phyloP scores from a whole-genome alignment of 2,113 vertebrate genomes.

The Oryzias woworae region DNA sequence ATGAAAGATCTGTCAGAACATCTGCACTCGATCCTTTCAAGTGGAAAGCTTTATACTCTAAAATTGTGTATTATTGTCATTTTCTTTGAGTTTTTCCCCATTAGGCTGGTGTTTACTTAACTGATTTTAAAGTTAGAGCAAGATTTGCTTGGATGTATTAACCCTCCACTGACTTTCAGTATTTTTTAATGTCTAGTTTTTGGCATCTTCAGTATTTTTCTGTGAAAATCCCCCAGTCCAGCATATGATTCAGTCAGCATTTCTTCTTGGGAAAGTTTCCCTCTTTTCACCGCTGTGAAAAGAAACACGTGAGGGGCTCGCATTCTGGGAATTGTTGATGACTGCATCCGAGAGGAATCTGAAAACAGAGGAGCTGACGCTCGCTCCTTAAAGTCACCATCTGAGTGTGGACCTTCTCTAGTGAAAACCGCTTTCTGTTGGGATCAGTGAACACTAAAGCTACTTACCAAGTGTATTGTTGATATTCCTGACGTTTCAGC shows the following conservation, averaged over 20 bases:
- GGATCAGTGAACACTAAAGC: not conserved
- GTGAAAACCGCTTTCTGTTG: not conserved
- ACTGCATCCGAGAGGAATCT: slow-evolving; percentile 49
- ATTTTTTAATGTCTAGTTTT: too few species aligned
- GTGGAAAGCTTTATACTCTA: not conserved
- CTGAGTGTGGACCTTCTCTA: slow-evolving; percentile 8
- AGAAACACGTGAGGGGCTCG: slow-evolving; percentile 36
- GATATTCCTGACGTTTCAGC: slow-evolving; percentile 14
- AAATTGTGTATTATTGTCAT: not conserved
- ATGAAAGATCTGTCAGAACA: slow-evolving; percentile 13
- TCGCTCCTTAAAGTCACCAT: slow-evolving; percentile 16
- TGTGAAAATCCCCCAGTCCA: not conserved
- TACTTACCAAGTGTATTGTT: slow-evolving; percentile 3
- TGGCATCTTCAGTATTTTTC: not conserved
- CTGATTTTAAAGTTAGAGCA: too few species aligned
- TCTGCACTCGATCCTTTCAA: not conserved
- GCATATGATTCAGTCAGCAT: slow-evolving; percentile 2
- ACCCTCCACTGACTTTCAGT: too few species aligned
- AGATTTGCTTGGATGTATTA: not conserved
- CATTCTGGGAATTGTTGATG: slow-evolving; percentile 24
- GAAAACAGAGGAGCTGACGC: slow-evolving; percentile 21
- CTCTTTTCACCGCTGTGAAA: slow-evolving; percentile 7
- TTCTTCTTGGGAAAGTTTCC: slow-evolving; percentile 8
- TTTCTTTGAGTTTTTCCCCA: too few species aligned
- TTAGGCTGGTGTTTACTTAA: too few species aligned